These are phyloP conservation scores for Eulimnadia texana DNA, from an alignment of 1,140 invertebrate species.

Conservation along the genomic window DNA sequence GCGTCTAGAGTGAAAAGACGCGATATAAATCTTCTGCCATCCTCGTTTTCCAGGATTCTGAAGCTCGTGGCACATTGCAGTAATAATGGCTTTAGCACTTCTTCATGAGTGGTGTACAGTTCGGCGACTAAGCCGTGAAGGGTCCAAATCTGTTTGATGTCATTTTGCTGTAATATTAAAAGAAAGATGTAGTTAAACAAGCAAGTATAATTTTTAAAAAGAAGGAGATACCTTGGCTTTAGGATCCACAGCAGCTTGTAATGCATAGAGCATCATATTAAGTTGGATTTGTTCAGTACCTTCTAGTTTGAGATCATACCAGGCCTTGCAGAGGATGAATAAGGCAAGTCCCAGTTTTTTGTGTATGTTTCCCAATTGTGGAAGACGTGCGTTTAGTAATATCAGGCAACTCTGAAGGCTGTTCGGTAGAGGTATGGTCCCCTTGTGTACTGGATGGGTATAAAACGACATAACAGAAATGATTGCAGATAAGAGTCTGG, in stretches of 20 bases:
- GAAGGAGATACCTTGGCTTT: not conserved
- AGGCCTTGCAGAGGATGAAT: not conserved
- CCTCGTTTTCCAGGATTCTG: not conserved
- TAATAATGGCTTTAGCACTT: not conserved
- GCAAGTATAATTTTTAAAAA: not conserved
- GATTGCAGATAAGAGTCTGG: too few relatives aligned
- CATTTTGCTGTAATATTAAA: not conserved
- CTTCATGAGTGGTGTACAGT: not conserved
- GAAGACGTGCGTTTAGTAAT: not conserved
- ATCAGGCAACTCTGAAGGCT: not conserved
- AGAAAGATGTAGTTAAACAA: not conserved
- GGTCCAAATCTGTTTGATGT: not conserved
- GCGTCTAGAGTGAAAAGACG: not conserved
- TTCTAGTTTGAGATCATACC: not conserved
- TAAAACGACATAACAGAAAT: too few relatives aligned
- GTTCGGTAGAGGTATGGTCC: not conserved
- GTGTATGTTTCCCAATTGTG: not conserved
- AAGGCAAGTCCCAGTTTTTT: not conserved
- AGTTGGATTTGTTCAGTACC: not conserved
- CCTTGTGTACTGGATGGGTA: not conserved
- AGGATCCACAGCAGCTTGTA: not conserved
- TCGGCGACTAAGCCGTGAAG: not conserved
- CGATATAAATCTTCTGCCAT: not conserved
- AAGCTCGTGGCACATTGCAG: not conserved
- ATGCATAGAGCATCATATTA: not conserved